Percentiles rank a stretch among this genome's conserved stretches.
phyloP scores from a whole-genome alignment of 2,797 vertebrate species.

The Notolepis coatsorum region DNA sequence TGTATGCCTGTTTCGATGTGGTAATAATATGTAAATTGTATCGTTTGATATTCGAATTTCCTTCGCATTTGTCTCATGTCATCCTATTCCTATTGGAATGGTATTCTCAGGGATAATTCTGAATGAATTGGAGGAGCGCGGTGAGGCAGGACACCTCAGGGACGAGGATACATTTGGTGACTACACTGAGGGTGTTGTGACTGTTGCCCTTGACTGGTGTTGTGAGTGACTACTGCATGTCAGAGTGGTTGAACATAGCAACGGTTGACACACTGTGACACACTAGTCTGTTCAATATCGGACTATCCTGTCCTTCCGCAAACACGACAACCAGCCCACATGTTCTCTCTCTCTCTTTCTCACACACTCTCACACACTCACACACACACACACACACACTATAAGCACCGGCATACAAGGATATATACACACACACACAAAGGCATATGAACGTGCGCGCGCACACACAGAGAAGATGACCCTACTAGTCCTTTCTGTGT shows the following conservation, averaged over 20 bases:
- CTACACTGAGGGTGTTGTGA: neutral
- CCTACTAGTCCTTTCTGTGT: too few species aligned
- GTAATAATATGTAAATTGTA: too few species aligned
- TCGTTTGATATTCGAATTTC: too few species aligned
- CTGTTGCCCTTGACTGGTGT: constrained; percentile 9
- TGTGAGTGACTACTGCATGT: constrained; percentile 28
- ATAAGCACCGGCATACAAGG: constrained; percentile 8
- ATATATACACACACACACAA: constrained; percentile 23
- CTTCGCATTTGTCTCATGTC: too few species aligned
- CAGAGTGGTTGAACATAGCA: constrained; percentile 14
- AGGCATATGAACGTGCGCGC: constrained; percentile 25
- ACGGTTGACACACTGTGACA: constrained; percentile 41
- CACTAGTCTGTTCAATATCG: constrained; percentile 35
- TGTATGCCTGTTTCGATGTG: too few species aligned
- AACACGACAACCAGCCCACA: constrained; percentile 38
- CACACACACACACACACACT: neutral
- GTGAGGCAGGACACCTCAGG: too few species aligned
- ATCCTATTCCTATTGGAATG: too few species aligned
- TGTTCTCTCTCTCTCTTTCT: neutral
- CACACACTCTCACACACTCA: neutral
- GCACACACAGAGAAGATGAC: constrained; percentile 1
- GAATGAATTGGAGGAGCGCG: too few species aligned
- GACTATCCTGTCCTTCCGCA: constrained; percentile 30
- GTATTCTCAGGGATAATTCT: too few species aligned
- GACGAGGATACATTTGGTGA: too few species aligned